These are phyloP conservation scores for Oryzias dopingdopingensis DNA, from an alignment of 2,797 vertebrate species.

Conservation along the genomic window DNA sequence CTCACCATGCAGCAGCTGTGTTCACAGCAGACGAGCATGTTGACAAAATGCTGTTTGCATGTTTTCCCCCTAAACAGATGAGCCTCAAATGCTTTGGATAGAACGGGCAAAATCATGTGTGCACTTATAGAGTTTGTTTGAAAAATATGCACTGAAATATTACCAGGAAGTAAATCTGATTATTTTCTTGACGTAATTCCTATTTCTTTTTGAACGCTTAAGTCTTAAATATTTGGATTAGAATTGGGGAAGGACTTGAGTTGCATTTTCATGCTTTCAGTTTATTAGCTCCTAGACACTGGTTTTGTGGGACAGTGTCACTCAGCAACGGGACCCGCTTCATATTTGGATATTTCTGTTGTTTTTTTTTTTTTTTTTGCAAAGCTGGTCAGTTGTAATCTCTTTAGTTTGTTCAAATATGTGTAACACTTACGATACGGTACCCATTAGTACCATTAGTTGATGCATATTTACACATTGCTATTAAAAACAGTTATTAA, in stretches of 20 bases:
- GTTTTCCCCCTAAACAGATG: constrained; percentile 5
- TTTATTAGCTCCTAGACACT: constrained; percentile 15
- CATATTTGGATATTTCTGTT: not conserved
- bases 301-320: too few species aligned
- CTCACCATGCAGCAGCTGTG: constrained; percentile 2
- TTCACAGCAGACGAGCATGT: not conserved
- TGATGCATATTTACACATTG: too few species aligned
- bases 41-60: constrained; percentile 7
- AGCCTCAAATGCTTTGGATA: constrained; percentile 1
- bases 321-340: too few species aligned
- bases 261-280: constrained; percentile 12
- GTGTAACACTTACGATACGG: too few species aligned
- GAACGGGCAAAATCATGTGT: constrained; percentile 1
- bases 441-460: too few species aligned
- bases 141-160: not conserved
- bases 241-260: constrained; percentile 7
- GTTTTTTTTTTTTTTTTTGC: not conserved
- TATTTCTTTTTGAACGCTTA: constrained; percentile 12
- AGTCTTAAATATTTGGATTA: constrained; percentile 31
- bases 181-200: constrained; percentile 4
- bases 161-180: not conserved
- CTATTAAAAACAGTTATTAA: too few species aligned
- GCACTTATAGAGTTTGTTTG: not conserved
- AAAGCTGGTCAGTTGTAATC: not conserved
- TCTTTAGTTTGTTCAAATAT: too few species aligned